Evolutionary conservation across 1,140 invertebrate species (phyloP).

Genomic region (Drosophila prosaltans): DNA sequence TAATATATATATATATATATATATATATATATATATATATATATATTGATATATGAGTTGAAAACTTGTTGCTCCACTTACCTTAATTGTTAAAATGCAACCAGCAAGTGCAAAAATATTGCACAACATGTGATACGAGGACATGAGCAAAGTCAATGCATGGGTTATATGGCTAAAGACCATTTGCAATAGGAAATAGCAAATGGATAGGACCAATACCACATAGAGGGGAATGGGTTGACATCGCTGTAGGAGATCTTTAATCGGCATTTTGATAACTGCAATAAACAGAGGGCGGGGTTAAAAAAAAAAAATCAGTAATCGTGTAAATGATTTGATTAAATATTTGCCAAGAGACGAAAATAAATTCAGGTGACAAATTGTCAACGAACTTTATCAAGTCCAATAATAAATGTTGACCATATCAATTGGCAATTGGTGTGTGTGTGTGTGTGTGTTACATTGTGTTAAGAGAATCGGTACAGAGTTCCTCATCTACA

Average conservation of each 20-base stretch:
- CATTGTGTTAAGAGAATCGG: neutral
- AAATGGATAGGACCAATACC: constrained; percentile 88
- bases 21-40: constrained; percentile 17
- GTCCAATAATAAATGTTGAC: constrained; percentile 16
- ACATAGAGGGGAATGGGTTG: constrained; percentile 89
- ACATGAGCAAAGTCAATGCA: constrained; percentile 91
- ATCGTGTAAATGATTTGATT: constrained; percentile 35
- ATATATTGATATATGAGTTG: neutral
- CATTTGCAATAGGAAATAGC: constrained; percentile 89
- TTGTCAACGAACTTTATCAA: constrained; percentile 23
- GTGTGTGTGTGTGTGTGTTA: neutral
- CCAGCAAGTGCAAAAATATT: constrained; percentile 90
- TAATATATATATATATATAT: constrained; percentile 18
- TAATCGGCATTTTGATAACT: constrained; percentile 86
- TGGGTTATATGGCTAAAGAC: constrained; percentile 91
- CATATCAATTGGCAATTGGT: constrained; percentile 20
- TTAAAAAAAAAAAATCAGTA: neutral
- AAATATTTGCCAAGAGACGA: constrained; percentile 21
- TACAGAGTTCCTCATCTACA: too few relatives aligned
- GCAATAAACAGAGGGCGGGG: neutral
- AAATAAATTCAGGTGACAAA: constrained; percentile 15
- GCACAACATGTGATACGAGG: constrained; percentile 93
- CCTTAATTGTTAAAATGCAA: constrained; percentile 90
- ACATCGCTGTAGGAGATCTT: constrained; percentile 88
- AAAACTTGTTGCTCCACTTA: constrained; percentile 79